These are phyloP conservation scores for Podargus strigoides DNA, from an alignment of 2,797 vertebrate species.

Conservation along the genomic window DNA sequence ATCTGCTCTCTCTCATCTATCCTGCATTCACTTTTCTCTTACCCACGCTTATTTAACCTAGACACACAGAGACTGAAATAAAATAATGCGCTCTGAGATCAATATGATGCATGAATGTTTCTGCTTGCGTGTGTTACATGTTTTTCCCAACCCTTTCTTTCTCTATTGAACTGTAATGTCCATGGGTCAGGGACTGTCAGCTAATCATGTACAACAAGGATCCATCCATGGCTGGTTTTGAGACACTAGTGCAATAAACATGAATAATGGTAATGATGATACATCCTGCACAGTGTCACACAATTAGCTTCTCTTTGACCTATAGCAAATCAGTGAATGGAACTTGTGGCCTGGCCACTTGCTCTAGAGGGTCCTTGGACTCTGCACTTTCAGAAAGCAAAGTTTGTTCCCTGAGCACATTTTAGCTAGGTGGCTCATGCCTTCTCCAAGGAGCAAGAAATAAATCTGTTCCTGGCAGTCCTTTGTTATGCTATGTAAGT, in stretches of 20 bases:
- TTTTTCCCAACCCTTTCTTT: background rate
- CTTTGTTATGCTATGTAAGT: background rate
- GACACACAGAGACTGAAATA: background rate
- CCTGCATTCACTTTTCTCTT: background rate
- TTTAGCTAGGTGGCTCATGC: background rate
- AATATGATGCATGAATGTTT: background rate
- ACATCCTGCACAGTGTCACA: background rate
- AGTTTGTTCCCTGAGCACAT: background rate
- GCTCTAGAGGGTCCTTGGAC: background rate
- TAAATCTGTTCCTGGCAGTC: background rate
- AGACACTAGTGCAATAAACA: background rate
- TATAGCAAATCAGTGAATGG: background rate
- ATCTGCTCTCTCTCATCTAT: background rate
- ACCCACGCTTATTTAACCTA: background rate
- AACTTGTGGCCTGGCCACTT: background rate
- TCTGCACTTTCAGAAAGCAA: background rate
- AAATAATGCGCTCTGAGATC: background rate
- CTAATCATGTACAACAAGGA: background rate
- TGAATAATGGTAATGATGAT: background rate
- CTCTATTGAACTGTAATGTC: background rate
- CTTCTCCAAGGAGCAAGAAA: background rate
- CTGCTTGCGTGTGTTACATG: background rate
- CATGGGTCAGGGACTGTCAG: background rate
- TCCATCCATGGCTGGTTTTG: background rate
- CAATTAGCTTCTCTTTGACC: constrained; percentile 23